Evolutionary conservation across 2,888 invertebrate genomes (phyloP).

Genomic region (Sisyra nigra): DNA sequence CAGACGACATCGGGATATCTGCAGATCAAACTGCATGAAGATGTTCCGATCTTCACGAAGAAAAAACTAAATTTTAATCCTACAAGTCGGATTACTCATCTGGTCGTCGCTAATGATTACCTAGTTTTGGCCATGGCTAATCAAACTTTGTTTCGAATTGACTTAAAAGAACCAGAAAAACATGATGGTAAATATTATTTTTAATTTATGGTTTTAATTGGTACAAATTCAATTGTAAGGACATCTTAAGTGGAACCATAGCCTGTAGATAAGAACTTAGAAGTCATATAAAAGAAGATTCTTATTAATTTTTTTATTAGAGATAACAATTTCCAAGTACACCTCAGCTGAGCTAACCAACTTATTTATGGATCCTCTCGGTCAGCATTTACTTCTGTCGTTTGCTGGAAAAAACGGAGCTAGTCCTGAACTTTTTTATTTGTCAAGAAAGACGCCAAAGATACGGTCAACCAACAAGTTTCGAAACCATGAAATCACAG

Average conservation of each 20-base stretch:
- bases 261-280: too few species aligned
- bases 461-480: constrained; percentile 48
- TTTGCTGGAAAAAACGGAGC: constrained; percentile 43
- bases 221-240: not conserved
- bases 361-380: constrained; percentile 73
- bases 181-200: constrained; percentile 52
- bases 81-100: constrained; percentile 60
- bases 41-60: constrained; percentile 74
- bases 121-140: constrained; percentile 74
- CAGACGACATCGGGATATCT: constrained; percentile 35
- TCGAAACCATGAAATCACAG: constrained; percentile 69
- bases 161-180: constrained; percentile 60
- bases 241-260: too few species aligned
- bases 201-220: not conserved
- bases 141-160: constrained; percentile 62
- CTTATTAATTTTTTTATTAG: constrained; percentile 30
- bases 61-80: constrained; percentile 69
- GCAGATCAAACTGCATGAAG: constrained; percentile 47
- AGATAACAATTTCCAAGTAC: constrained; percentile 54
- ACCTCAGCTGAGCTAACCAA: constrained; percentile 42
- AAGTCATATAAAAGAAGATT: not conserved
- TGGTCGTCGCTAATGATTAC: constrained; percentile 67
- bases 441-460: constrained; percentile 61
- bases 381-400: constrained; percentile 67
- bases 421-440: constrained; percentile 61